These are phyloP conservation scores for Drosophila arawakana DNA, from an alignment of 1,140 invertebrate genomes.

Conservation along the genomic window DNA sequence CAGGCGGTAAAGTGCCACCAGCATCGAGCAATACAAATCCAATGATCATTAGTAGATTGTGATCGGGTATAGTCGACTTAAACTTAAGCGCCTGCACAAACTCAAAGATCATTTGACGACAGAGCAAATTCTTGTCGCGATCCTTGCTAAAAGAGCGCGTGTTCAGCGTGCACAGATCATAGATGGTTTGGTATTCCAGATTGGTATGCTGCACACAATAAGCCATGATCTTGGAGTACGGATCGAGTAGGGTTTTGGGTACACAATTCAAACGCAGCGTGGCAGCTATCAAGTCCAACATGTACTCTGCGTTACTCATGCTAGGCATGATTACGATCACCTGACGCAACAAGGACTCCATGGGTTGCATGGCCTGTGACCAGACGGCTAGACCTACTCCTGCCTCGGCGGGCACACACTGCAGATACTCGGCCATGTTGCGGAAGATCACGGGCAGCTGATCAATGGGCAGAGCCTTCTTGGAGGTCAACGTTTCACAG, in stretches of 20 bases:
- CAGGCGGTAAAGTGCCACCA: conserved; percentile 88
- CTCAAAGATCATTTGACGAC: conserved; percentile 96
- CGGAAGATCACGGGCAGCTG: conserved; percentile 90
- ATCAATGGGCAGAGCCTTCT: conserved; percentile 93
- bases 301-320: conserved; percentile 90
- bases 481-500: conserved; percentile 95
- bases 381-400: conserved; percentile 90
- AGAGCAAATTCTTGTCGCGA: conserved; percentile 96
- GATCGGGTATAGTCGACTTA: conserved; percentile 96
- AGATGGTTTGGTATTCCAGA: conserved; percentile 93
- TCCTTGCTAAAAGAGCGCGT: conserved; percentile 95
- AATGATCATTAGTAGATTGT: conserved; percentile 96
- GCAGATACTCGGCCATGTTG: conserved; percentile 97
- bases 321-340: conserved; percentile 90
- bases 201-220: conserved; percentile 95
- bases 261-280: conserved; percentile 94
- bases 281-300: conserved; percentile 94
- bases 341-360: conserved; percentile 94
- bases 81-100: conserved; percentile 98
- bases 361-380: conserved; percentile 91
- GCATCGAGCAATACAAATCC: conserved; percentile 92
- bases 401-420: conserved; percentile 94
- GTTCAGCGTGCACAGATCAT: conserved; percentile 95
- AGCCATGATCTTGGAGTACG: conserved; percentile 97
- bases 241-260: conserved; percentile 90